Evolutionary conservation across 1,140 invertebrate genomes (phyloP), one percentile per base, ranked within the genome.

Genomic region (Dinothrombium tinctorium): DNA sequence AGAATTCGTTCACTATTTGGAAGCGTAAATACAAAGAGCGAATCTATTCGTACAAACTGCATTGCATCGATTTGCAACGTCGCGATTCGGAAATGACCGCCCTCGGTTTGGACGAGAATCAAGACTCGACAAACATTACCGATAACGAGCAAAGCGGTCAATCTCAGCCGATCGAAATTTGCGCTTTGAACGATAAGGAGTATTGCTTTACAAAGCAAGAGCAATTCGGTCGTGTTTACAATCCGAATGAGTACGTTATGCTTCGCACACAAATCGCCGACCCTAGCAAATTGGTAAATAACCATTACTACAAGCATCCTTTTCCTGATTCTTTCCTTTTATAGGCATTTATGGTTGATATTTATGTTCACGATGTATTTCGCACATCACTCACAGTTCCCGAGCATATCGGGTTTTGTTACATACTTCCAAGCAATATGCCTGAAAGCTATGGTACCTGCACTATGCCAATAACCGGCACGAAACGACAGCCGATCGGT

Each of bases 341-440:
- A 20, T 35, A 74, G 71, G 69, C 69, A 11, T 72, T 69, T 49
- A 61, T 72, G 54, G 60, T 74, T 35, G 71, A 74, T 53, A 71
- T 69, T 53, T 74, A 69, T 51, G 59, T 66, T 3, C 64, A 65
- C 51, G 56, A 50, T 8, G 54, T 33, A 55, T 60, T 40, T 55
- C 54, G 40, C 47, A 50, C 41, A 33, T 12, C 33, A 11, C 32
- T 49, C 40, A 62, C 64, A 0, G 65, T 66, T 54, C n/a, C n/a
- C n/a, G n/a, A n/a, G n/a, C 77, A 81, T 58, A 62, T 87, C 44
- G 86, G 83, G 7, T 87, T 80, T 54, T 77, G 77, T 54, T 84
- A 89, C 61, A 68, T 90, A 43, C 59, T 79, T 32, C 75, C 74
- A 3, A 67, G 64, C 42, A 67, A 67, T 37, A 58, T 75, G 43